phyloP scores from a whole-genome alignment of 2,888 invertebrate species.

The Andricus quercusramuli region DNA sequence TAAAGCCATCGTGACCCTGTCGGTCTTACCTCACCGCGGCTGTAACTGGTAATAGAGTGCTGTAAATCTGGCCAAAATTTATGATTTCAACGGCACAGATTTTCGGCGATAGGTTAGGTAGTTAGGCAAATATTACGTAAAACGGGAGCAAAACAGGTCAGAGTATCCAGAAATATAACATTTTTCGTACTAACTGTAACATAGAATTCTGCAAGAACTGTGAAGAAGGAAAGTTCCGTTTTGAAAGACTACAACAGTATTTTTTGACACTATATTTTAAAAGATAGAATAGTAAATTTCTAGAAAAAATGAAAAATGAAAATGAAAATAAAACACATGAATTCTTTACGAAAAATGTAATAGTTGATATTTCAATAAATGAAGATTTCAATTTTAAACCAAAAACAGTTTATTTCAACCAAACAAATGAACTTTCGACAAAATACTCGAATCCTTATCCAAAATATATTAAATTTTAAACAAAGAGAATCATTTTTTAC shows the following conservation, averaged over 20 bases:
- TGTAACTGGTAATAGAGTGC: slow-evolving; percentile 10
- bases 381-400: too few species aligned
- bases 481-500: too few species aligned
- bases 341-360: too few species aligned
- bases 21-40: background rate
- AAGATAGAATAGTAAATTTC: too few species aligned
- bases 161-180: background rate
- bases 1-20: slow-evolving; percentile 40
- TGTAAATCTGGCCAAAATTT: slow-evolving; percentile 58
- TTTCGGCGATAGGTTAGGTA: background rate
- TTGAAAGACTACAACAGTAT: background rate
- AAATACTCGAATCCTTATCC: too few species aligned
- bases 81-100: slow-evolving; percentile 44
- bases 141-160: slow-evolving; percentile 46
- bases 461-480: too few species aligned
- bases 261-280: background rate
- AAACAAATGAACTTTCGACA: too few species aligned
- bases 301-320: too few species aligned
- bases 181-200: background rate
- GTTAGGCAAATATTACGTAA: slow-evolving; percentile 46
- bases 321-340: too few species aligned
- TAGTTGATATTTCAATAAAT: too few species aligned
- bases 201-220: background rate
- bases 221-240: background rate
- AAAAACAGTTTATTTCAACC: too few species aligned